phyloP scores from a whole-genome alignment of 92 coral and sea anemone species.

The Pocillopora grandis region DNA sequence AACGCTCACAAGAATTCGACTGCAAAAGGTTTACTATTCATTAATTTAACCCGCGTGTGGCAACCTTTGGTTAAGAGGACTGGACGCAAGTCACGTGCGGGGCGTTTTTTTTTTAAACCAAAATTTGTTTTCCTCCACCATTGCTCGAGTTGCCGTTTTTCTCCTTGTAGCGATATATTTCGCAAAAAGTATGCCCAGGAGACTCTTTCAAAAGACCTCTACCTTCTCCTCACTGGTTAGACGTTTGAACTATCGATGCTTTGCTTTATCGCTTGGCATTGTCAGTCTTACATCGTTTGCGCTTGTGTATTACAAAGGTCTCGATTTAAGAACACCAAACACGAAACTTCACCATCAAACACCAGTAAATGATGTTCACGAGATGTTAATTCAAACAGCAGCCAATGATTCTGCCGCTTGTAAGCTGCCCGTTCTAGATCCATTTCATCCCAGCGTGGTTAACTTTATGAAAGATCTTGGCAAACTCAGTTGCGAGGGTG shows the following conservation, averaged over 20 bases:
- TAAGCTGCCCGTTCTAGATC: constrained; percentile 22
- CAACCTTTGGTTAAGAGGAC: too few relatives aligned
- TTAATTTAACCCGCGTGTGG: too few relatives aligned
- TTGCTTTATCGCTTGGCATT: neutral
- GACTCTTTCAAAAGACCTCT: neutral
- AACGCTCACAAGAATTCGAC: too few relatives aligned
- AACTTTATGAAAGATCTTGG: constrained; percentile 22
- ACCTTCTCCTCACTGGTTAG: neutral
- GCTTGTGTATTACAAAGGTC: neutral
- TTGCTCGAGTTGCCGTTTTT: too few relatives aligned
- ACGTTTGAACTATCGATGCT: neutral
- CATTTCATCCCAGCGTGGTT: constrained; percentile 24
- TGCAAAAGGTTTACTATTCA: too few relatives aligned
- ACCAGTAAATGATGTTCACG: neutral
- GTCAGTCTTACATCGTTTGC: neutral
- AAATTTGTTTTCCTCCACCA: too few relatives aligned
- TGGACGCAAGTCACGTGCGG: too few relatives aligned
- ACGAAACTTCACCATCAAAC: too few relatives aligned
- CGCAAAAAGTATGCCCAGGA: neutral
- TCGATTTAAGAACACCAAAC: too few relatives aligned
- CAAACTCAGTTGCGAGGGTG: constrained; percentile 18
- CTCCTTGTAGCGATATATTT: too few relatives aligned
- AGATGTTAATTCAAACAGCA: too few relatives aligned
- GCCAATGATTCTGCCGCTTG: neutral
- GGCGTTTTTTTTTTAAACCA: too few relatives aligned